phyloP scores from a whole-genome alignment of 1,140 invertebrate species.

The Atopsyche davidsoni region DNA sequence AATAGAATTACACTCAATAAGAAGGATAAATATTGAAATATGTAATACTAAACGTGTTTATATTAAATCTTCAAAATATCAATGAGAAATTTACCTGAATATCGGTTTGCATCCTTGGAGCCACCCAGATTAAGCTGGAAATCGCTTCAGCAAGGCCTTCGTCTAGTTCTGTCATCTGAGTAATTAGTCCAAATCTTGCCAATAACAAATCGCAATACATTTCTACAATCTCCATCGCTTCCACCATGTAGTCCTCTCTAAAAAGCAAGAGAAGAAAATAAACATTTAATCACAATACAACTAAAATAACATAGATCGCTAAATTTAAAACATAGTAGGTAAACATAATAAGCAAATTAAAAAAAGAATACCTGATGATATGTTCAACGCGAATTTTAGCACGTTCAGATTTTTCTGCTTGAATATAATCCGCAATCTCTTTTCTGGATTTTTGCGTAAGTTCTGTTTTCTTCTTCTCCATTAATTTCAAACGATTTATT shows the following conservation, averaged over 20 bases:
- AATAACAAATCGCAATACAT: constrained; percentile 99
- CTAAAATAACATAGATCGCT: not conserved
- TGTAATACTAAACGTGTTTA: too few relatives aligned
- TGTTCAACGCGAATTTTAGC: constrained; percentile 97
- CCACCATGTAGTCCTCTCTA: constrained; percentile 97
- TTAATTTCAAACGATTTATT: constrained; percentile 87
- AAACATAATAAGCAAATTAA: not conserved
- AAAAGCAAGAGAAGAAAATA: constrained; percentile 20
- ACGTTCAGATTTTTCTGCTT: constrained; percentile 81
- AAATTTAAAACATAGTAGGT: not conserved
- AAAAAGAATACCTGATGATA: constrained; percentile 68
- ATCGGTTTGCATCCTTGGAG: constrained; percentile 80
- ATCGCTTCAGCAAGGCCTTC: constrained; percentile 94
- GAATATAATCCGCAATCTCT: constrained; percentile 96
- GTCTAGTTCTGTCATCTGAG: constrained; percentile 96
- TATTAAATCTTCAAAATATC: too few relatives aligned
- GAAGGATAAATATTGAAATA: too few relatives aligned
- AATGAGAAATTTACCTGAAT: constrained; percentile 54
- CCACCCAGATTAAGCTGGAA: constrained; percentile 94
- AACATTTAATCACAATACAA: not conserved
- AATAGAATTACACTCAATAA: too few relatives aligned
- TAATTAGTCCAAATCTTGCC: constrained; percentile 92
- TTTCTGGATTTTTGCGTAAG: constrained; percentile 90
- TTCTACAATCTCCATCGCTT: constrained; percentile 98
- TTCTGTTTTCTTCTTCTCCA: constrained; percentile 99